Evolutionary conservation across 1,140 invertebrate genomes (phyloP).

Genomic region (Halyomorpha halys): DNA sequence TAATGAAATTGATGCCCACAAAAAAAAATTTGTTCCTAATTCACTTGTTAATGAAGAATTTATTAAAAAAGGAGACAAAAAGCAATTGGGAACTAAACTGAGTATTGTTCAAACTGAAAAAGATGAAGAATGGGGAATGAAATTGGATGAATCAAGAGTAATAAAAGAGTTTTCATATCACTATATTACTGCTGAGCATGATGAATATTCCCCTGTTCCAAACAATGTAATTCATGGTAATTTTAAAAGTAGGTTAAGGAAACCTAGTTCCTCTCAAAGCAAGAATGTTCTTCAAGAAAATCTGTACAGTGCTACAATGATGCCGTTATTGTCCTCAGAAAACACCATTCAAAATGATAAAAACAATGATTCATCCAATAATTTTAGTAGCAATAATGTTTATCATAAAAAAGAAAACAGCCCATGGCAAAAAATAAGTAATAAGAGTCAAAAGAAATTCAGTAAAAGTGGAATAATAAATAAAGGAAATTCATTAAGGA

Average conservation of each 20-base stretch:
- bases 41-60: too few species aligned
- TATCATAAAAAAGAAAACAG: slow-evolving; percentile 23
- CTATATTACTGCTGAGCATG: slow-evolving; percentile 37
- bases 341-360: background rate
- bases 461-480: slow-evolving; percentile 28
- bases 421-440: slow-evolving; percentile 20
- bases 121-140: slow-evolving; percentile 35
- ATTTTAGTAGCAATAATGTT: slow-evolving; percentile 21
- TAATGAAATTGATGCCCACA: too few species aligned
- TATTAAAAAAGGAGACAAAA: too few species aligned
- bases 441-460: slow-evolving; percentile 31
- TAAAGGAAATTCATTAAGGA: background rate
- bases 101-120: slow-evolving; percentile 28
- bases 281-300: too few species aligned
- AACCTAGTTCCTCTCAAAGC: too few species aligned
- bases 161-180: slow-evolving; percentile 42
- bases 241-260: too few species aligned
- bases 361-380: slow-evolving; percentile 24
- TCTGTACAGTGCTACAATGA: too few species aligned
- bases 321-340: too few species aligned
- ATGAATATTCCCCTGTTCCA: slow-evolving; percentile 15
- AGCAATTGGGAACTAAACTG: too few species aligned
- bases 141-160: slow-evolving; percentile 38
- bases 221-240: too few species aligned
- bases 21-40: too few species aligned